Evolutionary conservation across 1,140 invertebrate species (phyloP).

Genomic region (Drosophila equinoxialis): DNA sequence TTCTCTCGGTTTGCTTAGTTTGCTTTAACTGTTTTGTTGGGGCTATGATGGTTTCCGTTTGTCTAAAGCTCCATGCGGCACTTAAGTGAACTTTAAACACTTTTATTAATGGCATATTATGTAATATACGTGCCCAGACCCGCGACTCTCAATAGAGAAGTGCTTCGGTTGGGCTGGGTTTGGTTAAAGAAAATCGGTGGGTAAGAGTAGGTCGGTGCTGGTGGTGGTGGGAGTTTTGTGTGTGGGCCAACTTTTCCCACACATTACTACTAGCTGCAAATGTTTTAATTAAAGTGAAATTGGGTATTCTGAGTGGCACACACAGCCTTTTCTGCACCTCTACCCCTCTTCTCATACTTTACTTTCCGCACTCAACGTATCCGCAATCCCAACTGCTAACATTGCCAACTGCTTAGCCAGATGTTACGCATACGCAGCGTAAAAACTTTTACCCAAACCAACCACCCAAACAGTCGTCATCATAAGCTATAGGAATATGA

Average conservation of each 20-base stretch:
- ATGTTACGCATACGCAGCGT: constrained; percentile 79
- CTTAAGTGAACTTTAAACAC: constrained; percentile 83
- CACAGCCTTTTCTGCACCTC: constrained; percentile 20
- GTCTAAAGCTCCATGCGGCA: constrained; percentile 80
- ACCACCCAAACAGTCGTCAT: constrained; percentile 12
- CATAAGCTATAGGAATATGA: constrained; percentile 44
- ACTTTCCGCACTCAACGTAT: background rate
- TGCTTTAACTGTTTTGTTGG: constrained; percentile 67
- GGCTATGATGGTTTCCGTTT: constrained; percentile 78
- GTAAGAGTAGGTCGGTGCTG: background rate
- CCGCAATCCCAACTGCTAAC: constrained; percentile 61
- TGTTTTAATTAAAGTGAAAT: constrained; percentile 83
- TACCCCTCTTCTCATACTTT: background rate
- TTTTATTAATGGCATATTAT: constrained; percentile 83
- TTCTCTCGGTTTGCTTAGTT: constrained; percentile 61
- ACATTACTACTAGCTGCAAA: constrained; percentile 76
- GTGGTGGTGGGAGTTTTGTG: constrained; percentile 10
- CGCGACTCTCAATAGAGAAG: constrained; percentile 5
- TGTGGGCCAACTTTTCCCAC: constrained; percentile 57
- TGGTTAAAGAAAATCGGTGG: background rate
- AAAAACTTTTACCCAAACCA: constrained; percentile 64
- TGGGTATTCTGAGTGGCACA: constrained; percentile 77
- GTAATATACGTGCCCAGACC: constrained; percentile 72
- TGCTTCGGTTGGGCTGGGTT: constrained; percentile 9
- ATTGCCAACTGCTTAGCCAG: constrained; percentile 67